Conservation (phyloP, 2,797 vertebrate genomes). For the Trachops cirrhosus region DNA sequence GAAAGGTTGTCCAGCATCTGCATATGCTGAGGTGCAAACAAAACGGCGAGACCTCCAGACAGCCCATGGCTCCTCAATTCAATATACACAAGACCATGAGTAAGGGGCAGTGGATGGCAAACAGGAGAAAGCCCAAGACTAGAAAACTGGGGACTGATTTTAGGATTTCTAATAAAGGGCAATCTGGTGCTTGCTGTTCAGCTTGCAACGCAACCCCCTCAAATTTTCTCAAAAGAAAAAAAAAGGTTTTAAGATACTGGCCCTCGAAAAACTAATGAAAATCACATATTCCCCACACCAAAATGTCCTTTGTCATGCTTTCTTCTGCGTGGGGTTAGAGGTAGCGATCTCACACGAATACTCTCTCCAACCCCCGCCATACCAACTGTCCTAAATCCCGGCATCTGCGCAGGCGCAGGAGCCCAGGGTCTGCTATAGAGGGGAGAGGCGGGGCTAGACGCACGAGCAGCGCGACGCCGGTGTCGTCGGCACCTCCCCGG, state of each 20-base stretch:
- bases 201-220: not conserved
- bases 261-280: not conserved
- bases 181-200: not conserved
- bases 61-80: not conserved
- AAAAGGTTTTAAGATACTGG: not conserved
- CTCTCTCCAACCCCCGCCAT: accelerated
- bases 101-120: not conserved
- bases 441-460: too few species aligned
- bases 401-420: not conserved
- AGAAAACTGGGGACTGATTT: not conserved
- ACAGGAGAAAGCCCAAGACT: not conserved
- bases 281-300: not conserved
- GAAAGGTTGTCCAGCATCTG: not conserved
- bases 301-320: too few species aligned
- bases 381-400: accelerated
- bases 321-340: accelerated
- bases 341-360: accelerated
- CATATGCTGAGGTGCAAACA: too few species aligned
- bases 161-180: not conserved
- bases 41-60: not conserved
- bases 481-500: not conserved
- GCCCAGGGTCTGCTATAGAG: accelerated
- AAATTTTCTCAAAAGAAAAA: not conserved
- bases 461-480: accelerated
- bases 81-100: not conserved